phyloP scores from a whole-genome alignment of 1,140 invertebrate genomes.

The Aphaenogaster floridana region DNA sequence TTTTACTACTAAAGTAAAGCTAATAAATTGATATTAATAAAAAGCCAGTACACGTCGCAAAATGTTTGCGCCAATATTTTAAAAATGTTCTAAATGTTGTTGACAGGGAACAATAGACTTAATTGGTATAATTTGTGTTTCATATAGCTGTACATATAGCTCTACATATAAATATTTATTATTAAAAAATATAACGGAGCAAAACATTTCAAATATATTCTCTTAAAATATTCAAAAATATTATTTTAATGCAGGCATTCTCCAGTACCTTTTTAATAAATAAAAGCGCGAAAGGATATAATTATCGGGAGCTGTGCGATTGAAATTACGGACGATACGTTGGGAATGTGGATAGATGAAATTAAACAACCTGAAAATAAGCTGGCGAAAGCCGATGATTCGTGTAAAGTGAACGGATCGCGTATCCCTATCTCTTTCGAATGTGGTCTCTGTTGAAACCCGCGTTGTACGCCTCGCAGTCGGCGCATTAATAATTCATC shows the following conservation, averaged over 20 bases:
- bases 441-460: neutral
- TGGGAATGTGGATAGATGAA: neutral
- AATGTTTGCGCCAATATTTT: slow-evolving; percentile 13
- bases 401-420: neutral
- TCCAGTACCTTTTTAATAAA: slow-evolving; percentile 1
- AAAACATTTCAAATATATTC: neutral
- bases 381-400: neutral
- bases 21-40: slow-evolving; percentile 6
- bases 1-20: slow-evolving; percentile 15
- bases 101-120: neutral
- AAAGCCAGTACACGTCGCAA: neutral
- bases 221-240: neutral
- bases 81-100: neutral
- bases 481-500: slow-evolving; percentile 38
- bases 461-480: neutral
- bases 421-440: neutral
- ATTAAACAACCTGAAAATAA: neutral
- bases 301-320: neutral
- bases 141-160: neutral
- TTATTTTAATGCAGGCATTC: neutral
- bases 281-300: neutral
- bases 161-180: neutral
- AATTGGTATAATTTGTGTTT: neutral
- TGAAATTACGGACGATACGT: neutral
- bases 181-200: neutral